phyloP scores from a whole-genome alignment of 1,140 invertebrate species.

The Drosophila simulans region DNA sequence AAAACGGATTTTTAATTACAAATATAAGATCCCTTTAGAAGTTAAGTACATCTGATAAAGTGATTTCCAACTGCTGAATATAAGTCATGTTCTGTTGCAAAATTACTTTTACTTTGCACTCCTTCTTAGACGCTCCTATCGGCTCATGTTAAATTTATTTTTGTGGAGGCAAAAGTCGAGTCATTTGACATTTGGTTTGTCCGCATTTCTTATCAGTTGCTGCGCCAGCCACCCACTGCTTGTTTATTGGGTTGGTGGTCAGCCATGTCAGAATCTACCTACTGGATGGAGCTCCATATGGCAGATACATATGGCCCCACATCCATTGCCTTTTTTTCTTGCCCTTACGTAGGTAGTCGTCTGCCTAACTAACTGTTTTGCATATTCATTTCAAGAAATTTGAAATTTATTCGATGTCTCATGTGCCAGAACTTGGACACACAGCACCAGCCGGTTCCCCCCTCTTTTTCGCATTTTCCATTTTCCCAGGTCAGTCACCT shows the following conservation, averaged over 20 bases:
- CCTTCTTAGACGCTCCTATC: constrained; percentile 5
- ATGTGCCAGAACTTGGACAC: constrained; percentile 43
- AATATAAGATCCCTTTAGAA: neutral
- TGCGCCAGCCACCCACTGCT: constrained; percentile 7
- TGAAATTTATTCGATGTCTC: constrained; percentile 76
- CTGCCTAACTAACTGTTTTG: constrained; percentile 64
- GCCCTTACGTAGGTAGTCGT: constrained; percentile 10
- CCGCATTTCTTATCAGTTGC: constrained; percentile 31
- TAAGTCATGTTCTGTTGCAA: neutral
- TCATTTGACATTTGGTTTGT: constrained; percentile 43
- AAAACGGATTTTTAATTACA: neutral
- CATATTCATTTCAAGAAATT: constrained; percentile 81
- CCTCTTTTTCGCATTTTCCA: neutral
- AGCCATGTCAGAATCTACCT: constrained; percentile 8
- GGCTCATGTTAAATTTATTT: constrained; percentile 40
- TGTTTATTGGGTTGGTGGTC: constrained; percentile 29
- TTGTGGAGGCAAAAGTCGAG: constrained; percentile 25
- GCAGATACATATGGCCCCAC: constrained; percentile 42
- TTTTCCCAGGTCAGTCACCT: constrained; percentile 47
- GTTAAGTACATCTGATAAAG: too few species aligned
- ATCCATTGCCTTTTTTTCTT: constrained; percentile 22
- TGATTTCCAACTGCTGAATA: constrained; percentile 4
- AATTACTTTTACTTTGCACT: constrained; percentile 3
- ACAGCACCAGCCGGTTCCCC: constrained; percentile 3
- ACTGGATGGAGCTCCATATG: constrained; percentile 36